phyloP scores from a whole-genome alignment of 2,888 invertebrate species.

The Apamea epomidion region DNA sequence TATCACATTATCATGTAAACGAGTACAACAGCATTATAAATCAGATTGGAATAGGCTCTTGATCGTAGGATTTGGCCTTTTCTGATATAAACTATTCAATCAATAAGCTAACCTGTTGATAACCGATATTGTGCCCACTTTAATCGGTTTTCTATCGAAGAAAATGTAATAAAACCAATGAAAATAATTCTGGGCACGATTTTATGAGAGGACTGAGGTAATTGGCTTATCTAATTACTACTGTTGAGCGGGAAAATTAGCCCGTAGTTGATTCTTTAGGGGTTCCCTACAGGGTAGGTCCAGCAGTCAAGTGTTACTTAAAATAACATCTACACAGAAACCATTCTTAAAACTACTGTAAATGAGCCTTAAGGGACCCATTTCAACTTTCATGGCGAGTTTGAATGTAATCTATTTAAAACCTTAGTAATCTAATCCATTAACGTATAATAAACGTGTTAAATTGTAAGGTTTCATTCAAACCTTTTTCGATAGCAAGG shows the following conservation, averaged over 20 bases:
- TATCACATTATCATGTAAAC: constrained; percentile 5
- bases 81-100: constrained; percentile 27
- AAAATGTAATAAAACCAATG: constrained; percentile 22
- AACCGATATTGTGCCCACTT: constrained; percentile 1
- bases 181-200: constrained; percentile 15
- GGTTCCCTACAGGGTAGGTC: neutral
- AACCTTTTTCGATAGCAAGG: neutral
- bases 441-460: constrained; percentile 20
- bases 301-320: neutral
- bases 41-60: constrained; percentile 8
- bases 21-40: neutral
- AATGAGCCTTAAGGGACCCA: neutral
- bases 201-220: constrained; percentile 18
- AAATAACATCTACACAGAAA: constrained; percentile 14
- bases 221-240: constrained; percentile 24
- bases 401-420: constrained; percentile 40
- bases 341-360: constrained; percentile 4
- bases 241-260: neutral
- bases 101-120: constrained; percentile 39
- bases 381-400: constrained; percentile 9
- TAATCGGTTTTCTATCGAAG: constrained; percentile 30
- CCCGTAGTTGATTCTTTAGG: neutral
- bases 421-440: constrained; percentile 41
- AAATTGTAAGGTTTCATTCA: constrained; percentile 9
- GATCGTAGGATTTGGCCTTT: neutral